Evolutionary conservation across 2,797 vertebrate species (phyloP).

Genomic region (Leptatherina wallacei): DNA sequence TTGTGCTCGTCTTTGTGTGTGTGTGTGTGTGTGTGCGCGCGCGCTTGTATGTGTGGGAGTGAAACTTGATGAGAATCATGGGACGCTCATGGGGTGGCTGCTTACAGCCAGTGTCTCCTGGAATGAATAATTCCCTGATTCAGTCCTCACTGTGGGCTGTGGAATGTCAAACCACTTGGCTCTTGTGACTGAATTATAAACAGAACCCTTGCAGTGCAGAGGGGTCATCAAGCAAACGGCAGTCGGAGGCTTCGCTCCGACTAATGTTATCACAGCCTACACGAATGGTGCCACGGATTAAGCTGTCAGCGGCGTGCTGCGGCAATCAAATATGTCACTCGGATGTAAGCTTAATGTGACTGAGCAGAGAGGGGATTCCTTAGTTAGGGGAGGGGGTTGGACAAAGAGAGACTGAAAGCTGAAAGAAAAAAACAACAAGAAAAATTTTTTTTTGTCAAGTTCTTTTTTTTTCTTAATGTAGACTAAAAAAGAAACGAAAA

Average conservation of each 20-base stretch:
- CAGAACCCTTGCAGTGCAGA: constrained; percentile 30
- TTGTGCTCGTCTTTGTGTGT: no score
- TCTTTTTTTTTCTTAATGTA: not conserved
- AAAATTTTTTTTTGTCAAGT: constrained; percentile 32
- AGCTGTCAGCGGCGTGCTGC: constrained; percentile 16
- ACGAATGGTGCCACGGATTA: constrained; percentile 34
- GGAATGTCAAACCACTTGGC: constrained; percentile 62
- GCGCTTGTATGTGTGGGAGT: constrained; percentile 33
- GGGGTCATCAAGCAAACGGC: constrained; percentile 49
- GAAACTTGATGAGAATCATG: constrained; percentile 72
- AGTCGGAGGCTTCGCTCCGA: constrained; percentile 38
- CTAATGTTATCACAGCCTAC: constrained; percentile 47
- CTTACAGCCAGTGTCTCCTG: constrained; percentile 49
- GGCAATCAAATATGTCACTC: constrained; percentile 37
- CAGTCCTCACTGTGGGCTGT: constrained; percentile 55
- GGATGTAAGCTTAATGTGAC: constrained; percentile 32
- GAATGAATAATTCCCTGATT: constrained; percentile 67
- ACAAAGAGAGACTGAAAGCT: constrained; percentile 15
- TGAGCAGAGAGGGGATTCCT: constrained; percentile 14
- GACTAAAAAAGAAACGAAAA: constrained; percentile 31
- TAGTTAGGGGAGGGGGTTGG: not conserved
- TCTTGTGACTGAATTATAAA: constrained; percentile 71
- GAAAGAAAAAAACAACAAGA: constrained; percentile 2
- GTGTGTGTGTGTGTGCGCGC: not conserved
- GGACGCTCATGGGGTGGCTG: constrained; percentile 71